phyloP scores from a whole-genome alignment of 53 echinoderm and acorn worm genomes.

The Glandiceps talaboti region DNA sequence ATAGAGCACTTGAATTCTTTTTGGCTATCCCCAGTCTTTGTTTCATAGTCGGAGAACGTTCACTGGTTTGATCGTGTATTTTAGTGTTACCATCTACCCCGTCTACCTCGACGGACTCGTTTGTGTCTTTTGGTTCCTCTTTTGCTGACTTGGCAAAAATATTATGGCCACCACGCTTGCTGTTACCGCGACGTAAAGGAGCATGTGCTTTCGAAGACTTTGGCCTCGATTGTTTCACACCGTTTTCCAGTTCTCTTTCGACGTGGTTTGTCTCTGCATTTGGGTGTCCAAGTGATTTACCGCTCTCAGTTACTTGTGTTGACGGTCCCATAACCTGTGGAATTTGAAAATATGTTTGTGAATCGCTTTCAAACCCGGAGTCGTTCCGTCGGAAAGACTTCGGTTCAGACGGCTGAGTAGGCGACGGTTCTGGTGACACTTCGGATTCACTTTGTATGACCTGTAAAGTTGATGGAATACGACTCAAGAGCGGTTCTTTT shows the following conservation, averaged over 20 bases:
- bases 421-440: neutral
- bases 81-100: neutral
- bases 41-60: neutral
- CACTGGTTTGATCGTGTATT: too few relatives aligned
- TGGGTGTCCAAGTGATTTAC: neutral
- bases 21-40: neutral
- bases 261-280: neutral
- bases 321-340: neutral
- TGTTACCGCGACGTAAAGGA: neutral
- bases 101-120: neutral
- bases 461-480: neutral
- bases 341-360: neutral
- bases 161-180: neutral
- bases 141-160: too few relatives aligned
- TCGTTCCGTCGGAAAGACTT: neutral
- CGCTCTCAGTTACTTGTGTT: neutral
- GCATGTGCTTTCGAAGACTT: neutral
- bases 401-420: neutral
- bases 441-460: neutral
- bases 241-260: neutral
- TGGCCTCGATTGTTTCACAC: too few relatives aligned
- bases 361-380: neutral
- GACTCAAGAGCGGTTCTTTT: neutral
- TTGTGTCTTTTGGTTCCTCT: neutral
- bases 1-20: neutral